Percentiles rank a stretch among this genome's conserved stretches.
Evolutionary conservation across 2,797 vertebrate species (phyloP).

Genomic region (Hemibagrus guttatus): DNA sequence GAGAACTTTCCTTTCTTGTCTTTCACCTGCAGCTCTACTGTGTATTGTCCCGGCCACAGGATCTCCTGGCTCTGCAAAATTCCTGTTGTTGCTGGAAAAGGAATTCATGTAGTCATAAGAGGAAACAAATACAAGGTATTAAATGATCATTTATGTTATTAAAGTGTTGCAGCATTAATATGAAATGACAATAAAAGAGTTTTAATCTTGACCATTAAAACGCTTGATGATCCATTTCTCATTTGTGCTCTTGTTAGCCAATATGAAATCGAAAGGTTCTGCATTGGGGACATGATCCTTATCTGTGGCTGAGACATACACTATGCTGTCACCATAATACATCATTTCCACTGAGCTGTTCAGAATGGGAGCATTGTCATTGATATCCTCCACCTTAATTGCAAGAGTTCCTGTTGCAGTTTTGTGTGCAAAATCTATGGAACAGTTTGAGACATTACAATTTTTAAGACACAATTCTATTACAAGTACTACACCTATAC

Average conservation of each 20-base stretch:
- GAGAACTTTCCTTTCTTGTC: conserved; percentile 75
- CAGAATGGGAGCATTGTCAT: conserved; percentile 88
- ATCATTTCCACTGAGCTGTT: conserved; percentile 66
- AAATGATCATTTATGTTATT: too few species aligned
- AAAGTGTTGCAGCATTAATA: neutral
- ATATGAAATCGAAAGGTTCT: conserved; percentile 79
- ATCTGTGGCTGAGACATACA: conserved; percentile 83
- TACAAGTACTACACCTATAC: neutral
- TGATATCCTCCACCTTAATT: conserved; percentile 83
- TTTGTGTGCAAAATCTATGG: conserved; percentile 75
- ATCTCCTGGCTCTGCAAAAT: conserved; percentile 63
- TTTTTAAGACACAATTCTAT: too few species aligned
- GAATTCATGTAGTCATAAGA: neutral
- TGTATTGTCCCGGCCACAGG: conserved; percentile 72
- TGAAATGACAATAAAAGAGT: neutral
- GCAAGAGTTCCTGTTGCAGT: conserved; percentile 88
- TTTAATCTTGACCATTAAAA: conserved; percentile 74
- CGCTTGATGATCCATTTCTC: conserved; percentile 78
- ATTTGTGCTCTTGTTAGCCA: conserved; percentile 64
- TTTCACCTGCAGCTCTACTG: conserved; percentile 62
- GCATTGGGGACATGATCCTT: conserved; percentile 78
- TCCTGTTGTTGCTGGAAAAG: conserved; percentile 64
- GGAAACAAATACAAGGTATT: neutral
- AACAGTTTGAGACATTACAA: neutral
- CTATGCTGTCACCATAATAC: conserved; percentile 68